phyloP scores from a whole-genome alignment of 1,140 invertebrate genomes.

The Phenacoccus solenopsis region DNA sequence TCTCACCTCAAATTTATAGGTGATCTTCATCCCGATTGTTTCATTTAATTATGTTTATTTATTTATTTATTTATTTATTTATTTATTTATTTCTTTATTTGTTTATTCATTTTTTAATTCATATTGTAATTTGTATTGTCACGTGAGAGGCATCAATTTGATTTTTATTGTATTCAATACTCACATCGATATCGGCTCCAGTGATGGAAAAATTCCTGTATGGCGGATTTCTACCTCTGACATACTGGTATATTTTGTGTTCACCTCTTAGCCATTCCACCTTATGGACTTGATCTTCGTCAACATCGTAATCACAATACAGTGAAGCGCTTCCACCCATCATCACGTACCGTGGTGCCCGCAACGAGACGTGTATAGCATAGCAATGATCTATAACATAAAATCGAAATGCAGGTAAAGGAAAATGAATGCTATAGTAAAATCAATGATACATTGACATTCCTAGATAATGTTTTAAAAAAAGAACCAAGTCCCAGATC shows the following conservation, averaged over 20 bases:
- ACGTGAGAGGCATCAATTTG: too few relatives aligned
- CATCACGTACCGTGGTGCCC: conserved; percentile 36
- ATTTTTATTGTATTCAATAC: conserved; percentile 34
- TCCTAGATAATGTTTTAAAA: not conserved
- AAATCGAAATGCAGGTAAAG: not conserved
- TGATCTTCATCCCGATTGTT: too few relatives aligned
- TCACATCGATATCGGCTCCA: conserved; percentile 59
- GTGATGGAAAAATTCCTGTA: conserved; percentile 45
- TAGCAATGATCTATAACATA: not conserved
- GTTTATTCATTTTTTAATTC: too few relatives aligned
- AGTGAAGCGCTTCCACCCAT: conserved; percentile 34
- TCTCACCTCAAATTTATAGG: too few relatives aligned
- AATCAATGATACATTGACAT: not conserved
- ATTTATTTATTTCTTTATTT: too few relatives aligned
- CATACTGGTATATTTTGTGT: conserved; percentile 64
- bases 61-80: too few relatives aligned
- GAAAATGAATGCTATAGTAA: not conserved
- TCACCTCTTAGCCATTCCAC: conserved; percentile 58
- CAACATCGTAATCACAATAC: conserved; percentile 37
- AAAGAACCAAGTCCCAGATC: not conserved
- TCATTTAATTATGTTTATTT: too few relatives aligned
- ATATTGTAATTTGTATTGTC: too few relatives aligned
- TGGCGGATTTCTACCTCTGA: conserved; percentile 57
- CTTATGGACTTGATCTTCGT: conserved; percentile 35
- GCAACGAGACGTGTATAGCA: not conserved